Base-by-base conservation (phyloP, 2,888 invertebrate genomes). In the Orchesella flavescens region DNA sequence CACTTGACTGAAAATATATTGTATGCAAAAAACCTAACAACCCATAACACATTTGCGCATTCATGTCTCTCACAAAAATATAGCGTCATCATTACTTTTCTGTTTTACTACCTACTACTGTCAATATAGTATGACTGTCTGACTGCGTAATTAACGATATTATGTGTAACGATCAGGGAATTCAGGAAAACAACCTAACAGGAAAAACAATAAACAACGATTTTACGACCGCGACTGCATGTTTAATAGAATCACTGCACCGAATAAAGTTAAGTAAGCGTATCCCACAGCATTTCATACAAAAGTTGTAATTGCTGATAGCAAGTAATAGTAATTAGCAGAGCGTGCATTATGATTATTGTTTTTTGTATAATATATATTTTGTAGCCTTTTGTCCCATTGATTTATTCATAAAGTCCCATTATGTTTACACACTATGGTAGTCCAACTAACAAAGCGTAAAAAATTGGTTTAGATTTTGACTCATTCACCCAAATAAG, bases 271-370 rank as follows among this genome's bases (percentile, higher is more conserved):
- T 66, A 80, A 61, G 59, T 66, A 59, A 80, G 44, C 68, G 74
- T 80, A 74, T 59, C 73, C 24, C 13, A 49, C 65, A 75, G 24
- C 21, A 49, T 53, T 17, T 24, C 43, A 63, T 74, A 21, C 10
- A 55, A 72, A 53, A 61, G 4, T 24, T 65, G 61, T 72, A 69
- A 49, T 69, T 46, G 34, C 71, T 24, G 23, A 24, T 63, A 69
- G 15, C 21, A 69, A 13, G 7, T n/a, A 46, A 15, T 19, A 44
- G 61, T 53, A 81, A 69, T 81, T 81, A 75, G 73, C 81, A 68
- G 81, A 75, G 75, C 75, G 74, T 81, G 75, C 69, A 75, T 57
- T 74, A 81, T 81, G 81, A 75, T 69, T 80, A 80, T 44, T 66
- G 44, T 44, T 46, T 13, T 66, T 66, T 44, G 9, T 46, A 61